Base-by-base conservation (phyloP, 2,113 vertebrate species). In the Catagonus wagneri region DNA sequence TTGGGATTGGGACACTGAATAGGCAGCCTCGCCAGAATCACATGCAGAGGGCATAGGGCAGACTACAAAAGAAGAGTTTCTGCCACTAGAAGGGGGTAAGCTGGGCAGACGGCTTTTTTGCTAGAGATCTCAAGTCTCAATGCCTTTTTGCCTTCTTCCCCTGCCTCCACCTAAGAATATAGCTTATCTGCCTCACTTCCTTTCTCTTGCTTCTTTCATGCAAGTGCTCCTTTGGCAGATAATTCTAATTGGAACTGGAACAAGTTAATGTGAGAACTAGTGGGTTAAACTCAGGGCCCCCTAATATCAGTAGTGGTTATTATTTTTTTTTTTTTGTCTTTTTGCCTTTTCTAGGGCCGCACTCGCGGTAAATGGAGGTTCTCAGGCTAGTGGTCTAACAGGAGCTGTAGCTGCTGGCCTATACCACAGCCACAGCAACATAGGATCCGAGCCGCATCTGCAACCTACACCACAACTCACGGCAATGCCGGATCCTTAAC, bases 161-260 rank as follows among this genome's bases (percentile, higher is more conserved):
- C 79, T 60, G n/a, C 44, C n/a, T 56, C 25, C 0, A 16, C 16
- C 58, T 56, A 61, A 66, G 66, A 69, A 61, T 56, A 29, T 78
- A 74, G 7, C 90, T 91, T 71, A 63, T 78, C 52, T 95, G 8
- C 4, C 6, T 6, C 25, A 9, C 83, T 91, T 89, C 23, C 9
- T 93, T 96, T 68, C 36, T 97, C 13, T 6, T 96, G 14, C 13
- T 74, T 95, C 63, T 90, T 44, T 16, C 23, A 36, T 87, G 63
- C 78, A 94, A 85, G 76, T 72, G 10, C 29, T 81, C 14, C 27
- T 85, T 16, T 89, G 78, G 20, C 54, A 91, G 71, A 34, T 71
- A 90, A 58, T 74, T 95, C 79, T 80, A 80, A 69, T 92, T 93
- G 25, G 20, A 81, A 81, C 20, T 58, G 27, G 81, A 92, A 2